These are phyloP conservation scores for Entomobrya proxima DNA, from an alignment of 2,888 invertebrate species.

Conservation along the genomic window DNA sequence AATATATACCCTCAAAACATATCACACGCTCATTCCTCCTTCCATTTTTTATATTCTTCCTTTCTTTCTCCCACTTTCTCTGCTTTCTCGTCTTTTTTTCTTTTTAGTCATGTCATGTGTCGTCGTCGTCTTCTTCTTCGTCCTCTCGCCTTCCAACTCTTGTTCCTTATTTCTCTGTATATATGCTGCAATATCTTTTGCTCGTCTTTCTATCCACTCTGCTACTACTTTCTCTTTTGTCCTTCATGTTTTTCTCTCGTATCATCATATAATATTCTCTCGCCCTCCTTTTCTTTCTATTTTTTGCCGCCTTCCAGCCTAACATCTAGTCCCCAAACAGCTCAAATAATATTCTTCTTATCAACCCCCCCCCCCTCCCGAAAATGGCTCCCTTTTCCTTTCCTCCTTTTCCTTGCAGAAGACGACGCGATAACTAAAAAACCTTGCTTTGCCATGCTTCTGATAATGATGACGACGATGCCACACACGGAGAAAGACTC, in stretches of 20 bases:
- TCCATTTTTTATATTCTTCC: constrained; percentile 13
- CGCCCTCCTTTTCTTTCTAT: not conserved
- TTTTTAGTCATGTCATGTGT: constrained; percentile 16
- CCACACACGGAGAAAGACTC: not conserved
- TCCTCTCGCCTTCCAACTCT: not conserved
- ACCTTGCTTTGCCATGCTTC: too few species aligned
- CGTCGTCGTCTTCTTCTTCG: not conserved
- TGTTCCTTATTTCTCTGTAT: not conserved
- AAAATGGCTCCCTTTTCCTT: not conserved
- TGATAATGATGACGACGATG: not conserved
- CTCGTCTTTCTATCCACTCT: not conserved
- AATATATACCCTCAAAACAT: too few species aligned
- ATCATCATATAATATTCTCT: constrained; percentile 2
- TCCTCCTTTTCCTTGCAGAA: not conserved
- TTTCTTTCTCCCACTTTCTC: not conserved
- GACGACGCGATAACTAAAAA: not conserved
- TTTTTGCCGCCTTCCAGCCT: not conserved
- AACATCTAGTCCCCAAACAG: not conserved
- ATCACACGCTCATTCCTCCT: not conserved
- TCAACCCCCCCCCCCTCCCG: not conserved
- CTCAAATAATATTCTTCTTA: not conserved
- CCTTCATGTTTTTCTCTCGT: constrained; percentile 15
- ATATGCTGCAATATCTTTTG: too few species aligned
- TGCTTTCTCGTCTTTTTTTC: not conserved
- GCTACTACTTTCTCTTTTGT: not conserved